These are phyloP conservation scores for Agrypnia vestita DNA, from an alignment of 1,140 invertebrate genomes.

Conservation along the genomic window DNA sequence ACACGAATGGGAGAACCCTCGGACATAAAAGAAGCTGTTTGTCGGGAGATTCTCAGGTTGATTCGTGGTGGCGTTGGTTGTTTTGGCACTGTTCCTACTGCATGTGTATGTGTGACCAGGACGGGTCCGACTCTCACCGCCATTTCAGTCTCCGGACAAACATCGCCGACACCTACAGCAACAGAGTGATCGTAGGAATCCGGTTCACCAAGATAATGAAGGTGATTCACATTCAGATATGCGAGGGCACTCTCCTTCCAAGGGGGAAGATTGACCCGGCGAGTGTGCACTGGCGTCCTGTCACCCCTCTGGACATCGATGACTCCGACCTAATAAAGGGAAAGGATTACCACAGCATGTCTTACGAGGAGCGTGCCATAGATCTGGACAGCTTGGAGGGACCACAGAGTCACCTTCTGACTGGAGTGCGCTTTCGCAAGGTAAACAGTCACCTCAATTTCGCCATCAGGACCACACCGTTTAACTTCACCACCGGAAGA, in stretches of 20 bases:
- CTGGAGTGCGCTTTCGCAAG: slow-evolving; percentile 81
- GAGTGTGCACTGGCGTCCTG: slow-evolving; percentile 77
- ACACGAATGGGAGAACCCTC: not conserved
- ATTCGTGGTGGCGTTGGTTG: not conserved
- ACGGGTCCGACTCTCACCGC: not conserved
- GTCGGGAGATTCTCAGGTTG: not conserved
- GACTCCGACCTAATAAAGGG: slow-evolving; percentile 68
- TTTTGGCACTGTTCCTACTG: not conserved
- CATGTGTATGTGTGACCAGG: slow-evolving; percentile 4
- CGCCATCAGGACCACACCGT: slow-evolving; percentile 84
- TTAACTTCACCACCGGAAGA: slow-evolving; percentile 84
- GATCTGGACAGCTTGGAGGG: slow-evolving; percentile 86
- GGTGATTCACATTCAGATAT: slow-evolving; percentile 88
- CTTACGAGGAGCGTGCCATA: slow-evolving; percentile 82
- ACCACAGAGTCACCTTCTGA: slow-evolving; percentile 77
- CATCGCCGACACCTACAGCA: not conserved
- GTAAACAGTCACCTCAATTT: slow-evolving; percentile 89
- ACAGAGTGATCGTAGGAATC: slow-evolving; percentile 85
- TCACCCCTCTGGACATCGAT: slow-evolving; percentile 72
- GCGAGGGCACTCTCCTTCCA: slow-evolving; percentile 80
- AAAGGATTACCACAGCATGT: slow-evolving; percentile 82
- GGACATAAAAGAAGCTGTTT: not conserved
- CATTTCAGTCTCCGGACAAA: not conserved
- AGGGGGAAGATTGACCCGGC: slow-evolving; percentile 77
- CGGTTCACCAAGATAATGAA: slow-evolving; percentile 81